Conservation (phyloP, 2,113 vertebrate species). For the Mungos mungo region DNA sequence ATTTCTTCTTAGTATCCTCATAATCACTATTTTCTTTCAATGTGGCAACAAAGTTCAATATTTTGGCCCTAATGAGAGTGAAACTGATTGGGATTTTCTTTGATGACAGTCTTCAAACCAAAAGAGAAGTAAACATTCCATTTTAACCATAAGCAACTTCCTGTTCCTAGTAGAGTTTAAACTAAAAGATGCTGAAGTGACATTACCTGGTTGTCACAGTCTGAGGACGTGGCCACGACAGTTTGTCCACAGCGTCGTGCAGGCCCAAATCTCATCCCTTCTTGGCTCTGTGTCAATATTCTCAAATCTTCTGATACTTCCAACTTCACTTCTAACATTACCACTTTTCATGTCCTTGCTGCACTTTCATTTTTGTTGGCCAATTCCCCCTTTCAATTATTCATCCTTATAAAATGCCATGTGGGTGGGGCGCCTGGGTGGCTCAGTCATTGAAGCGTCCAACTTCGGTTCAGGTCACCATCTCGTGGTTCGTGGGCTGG, state of each 20-base stretch:
- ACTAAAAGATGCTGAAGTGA: neutral
- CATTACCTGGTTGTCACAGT: neutral
- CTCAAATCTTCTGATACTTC: neutral
- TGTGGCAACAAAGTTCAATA: neutral
- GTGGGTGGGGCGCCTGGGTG: no score
- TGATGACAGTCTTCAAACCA: neutral
- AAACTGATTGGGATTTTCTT: neutral
- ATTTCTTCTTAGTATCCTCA: neutral
- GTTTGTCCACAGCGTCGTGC: neutral
- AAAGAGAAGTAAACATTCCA: neutral
- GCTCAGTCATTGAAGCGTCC: no score
- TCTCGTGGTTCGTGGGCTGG: no score
- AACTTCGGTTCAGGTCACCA: no score
- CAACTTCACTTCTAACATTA: neutral
- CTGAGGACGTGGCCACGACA: rapidly evolving
- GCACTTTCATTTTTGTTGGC: neutral
- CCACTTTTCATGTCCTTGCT: neutral
- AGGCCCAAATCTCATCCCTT: neutral
- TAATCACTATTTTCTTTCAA: neutral
- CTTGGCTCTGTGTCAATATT: neutral
- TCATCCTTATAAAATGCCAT: neutral
- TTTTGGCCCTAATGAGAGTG: neutral
- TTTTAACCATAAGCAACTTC: neutral
- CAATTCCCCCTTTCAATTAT: neutral
- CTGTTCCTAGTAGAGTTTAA: neutral